A percentile compares a stretch with the other conserved stretches of the same genome.
phyloP scores from a whole-genome alignment of 2,113 vertebrate species.

The Anhinga rufa region DNA sequence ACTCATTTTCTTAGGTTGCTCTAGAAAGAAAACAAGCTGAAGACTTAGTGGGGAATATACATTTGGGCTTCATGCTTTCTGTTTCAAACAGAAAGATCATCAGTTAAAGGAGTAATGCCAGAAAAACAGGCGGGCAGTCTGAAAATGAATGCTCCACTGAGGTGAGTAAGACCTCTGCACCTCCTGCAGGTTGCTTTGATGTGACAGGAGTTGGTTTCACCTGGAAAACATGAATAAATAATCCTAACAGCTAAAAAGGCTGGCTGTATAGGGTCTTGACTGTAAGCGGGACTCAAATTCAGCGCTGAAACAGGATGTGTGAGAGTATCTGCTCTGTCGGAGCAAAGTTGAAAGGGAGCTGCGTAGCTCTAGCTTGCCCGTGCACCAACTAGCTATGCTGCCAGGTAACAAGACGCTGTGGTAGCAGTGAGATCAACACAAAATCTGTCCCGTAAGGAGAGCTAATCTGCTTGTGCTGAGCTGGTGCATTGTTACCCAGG shows the following conservation, averaged over 20 bases:
- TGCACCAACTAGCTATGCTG: not conserved
- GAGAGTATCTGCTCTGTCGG: not conserved
- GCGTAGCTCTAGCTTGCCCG: not conserved
- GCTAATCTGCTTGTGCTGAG: not conserved
- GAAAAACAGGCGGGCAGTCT: not conserved
- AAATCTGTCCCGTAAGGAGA: not conserved
- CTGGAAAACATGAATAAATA: not conserved
- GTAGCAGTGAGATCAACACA: not conserved
- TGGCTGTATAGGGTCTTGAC: not conserved
- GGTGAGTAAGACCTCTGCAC: not conserved
- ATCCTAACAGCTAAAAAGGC: not conserved
- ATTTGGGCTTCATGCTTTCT: not conserved
- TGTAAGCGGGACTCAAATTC: not conserved
- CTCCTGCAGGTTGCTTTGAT: not conserved
- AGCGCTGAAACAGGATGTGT: not conserved
- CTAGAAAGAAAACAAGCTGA: not conserved
- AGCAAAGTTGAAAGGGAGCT: not conserved
- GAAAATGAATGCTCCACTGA: not conserved
- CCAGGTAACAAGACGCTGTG: not conserved
- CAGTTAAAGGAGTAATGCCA: not conserved
- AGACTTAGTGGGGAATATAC: not conserved
- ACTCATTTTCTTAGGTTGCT: not conserved
- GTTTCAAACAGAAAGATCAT: not conserved
- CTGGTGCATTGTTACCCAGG: not conserved
- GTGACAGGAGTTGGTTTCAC: not conserved